Base-by-base conservation (phyloP, 2,797 vertebrate species). In the Tokudaia muenninki region DNA sequence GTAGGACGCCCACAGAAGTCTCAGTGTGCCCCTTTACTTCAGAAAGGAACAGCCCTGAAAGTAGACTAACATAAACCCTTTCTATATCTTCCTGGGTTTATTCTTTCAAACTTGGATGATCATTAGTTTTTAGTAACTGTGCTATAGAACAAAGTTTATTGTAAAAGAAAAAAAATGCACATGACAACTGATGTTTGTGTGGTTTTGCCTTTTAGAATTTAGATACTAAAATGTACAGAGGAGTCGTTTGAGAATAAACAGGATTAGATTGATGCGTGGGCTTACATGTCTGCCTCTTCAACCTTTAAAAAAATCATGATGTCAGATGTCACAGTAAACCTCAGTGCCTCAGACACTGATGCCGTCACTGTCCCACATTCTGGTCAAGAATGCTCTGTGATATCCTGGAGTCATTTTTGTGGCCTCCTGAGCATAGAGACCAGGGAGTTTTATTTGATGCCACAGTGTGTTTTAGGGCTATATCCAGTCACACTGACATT, bases 321-420 rank as follows among this genome's bases (percentile, higher is more conserved):
- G 94, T 98, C 95, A 97, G 83, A 87, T 96, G 95, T 94, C 90
- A 90, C 90, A 96, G 97, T 87, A 86, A 97, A 92, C 90, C 55
- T 97, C 19, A 59, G 96, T 96, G 41, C 83, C 95, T 96, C 94
- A 97, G 94, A 94, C 87, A 91, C 86, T 97, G 77, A 84, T 97
- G 0, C 2, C 86, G 67, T 95, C 98, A 97, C 86, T 74, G 11
- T 98, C 98, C 98, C 98, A 97, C 97, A 96, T 98, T 97, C 97
- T 97, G 97, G 89, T 93, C 94, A 92, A 70, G 98, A 98, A 98
- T 98, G 97, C 91, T 97, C 57, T 77, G 52, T 84, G 94, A 86
- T 97, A 50, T 47, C 90, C 87, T 97, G 90, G 83, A 96, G 91
- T 96, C 77, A 80, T 72, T 83, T 96, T 34, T 55, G 31, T 95